Conservation (phyloP, 2,888 invertebrate species). For the Peribatodes rhomboidaria region DNA sequence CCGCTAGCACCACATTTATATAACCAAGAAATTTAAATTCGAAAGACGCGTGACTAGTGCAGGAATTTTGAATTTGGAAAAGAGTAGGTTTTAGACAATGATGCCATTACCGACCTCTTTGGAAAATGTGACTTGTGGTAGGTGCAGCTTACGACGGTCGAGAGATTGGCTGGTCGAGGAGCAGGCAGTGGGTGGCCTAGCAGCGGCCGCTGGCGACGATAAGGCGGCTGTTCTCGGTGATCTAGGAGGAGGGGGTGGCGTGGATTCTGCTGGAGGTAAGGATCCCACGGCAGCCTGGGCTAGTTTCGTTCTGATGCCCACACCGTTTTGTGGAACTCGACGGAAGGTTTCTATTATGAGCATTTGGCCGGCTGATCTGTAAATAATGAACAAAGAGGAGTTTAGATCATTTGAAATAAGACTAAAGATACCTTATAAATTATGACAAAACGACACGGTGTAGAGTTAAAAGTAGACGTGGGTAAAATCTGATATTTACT, state of each 20-base stretch:
- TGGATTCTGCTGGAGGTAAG: constrained; percentile 70
- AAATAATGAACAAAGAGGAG: constrained; percentile 47
- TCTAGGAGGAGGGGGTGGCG: constrained; percentile 76
- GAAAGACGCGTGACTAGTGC: constrained; percentile 60
- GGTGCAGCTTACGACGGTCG: constrained; percentile 89
- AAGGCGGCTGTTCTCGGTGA: constrained; percentile 71
- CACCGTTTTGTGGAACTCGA: constrained; percentile 81
- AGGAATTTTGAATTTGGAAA: constrained; percentile 40
- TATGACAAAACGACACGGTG: too few relatives aligned
- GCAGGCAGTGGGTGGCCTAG: constrained; percentile 90
- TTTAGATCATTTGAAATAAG: neutral
- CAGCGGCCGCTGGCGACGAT: constrained; percentile 75
- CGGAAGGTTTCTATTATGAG: constrained; percentile 91
- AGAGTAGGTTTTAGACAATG: constrained; percentile 87
- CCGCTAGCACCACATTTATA: constrained; percentile 65
- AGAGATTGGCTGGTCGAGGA: constrained; percentile 88
- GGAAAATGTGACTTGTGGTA: constrained; percentile 94
- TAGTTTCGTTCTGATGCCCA: constrained; percentile 64
- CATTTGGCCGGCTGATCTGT: constrained; percentile 90
- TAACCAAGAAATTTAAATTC: constrained; percentile 51
- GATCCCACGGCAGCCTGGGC: constrained; percentile 61
- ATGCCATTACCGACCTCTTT: constrained; percentile 97
- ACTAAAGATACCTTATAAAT: too few relatives aligned
- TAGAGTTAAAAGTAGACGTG: too few relatives aligned
- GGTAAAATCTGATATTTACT: too few relatives aligned